A percentile compares a stretch with the other conserved stretches of the same genome.
These are phyloP conservation scores for Pseudomyrmex dendroicus DNA, from an alignment of 1,140 invertebrate genomes.

Conservation along the genomic window DNA sequence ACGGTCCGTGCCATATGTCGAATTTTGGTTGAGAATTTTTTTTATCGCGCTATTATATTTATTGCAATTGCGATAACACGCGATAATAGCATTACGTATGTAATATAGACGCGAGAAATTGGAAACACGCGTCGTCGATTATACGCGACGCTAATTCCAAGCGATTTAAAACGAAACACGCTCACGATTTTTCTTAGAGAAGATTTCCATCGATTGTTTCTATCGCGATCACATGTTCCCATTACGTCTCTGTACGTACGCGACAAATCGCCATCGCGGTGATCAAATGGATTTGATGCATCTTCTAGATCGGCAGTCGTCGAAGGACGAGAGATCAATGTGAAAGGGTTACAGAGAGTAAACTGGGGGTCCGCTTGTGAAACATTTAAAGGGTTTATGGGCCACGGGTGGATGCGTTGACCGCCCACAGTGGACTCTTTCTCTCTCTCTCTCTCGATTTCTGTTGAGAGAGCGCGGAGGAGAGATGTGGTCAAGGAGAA, in stretches of 20 bases:
- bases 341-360: conserved; percentile 61
- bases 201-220: conserved; percentile 8
- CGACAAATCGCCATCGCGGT: conserved; percentile 6
- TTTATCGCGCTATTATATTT: too few species aligned
- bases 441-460: neutral
- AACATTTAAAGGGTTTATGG: conserved; percentile 63
- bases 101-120: neutral
- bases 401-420: conserved; percentile 57
- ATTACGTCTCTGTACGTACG: neutral
- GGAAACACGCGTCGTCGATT: neutral
- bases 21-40: neutral
- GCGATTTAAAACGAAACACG: neutral
- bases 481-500: conserved; percentile 26
- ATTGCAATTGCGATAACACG: neutral
- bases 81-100: too few species aligned
- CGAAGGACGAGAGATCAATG: conserved; percentile 43
- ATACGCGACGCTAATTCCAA: neutral
- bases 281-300: conserved; percentile 38
- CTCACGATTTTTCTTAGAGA: neutral
- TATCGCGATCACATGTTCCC: conserved; percentile 18
- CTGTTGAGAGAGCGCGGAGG: neutral
- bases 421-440: conserved; percentile 52
- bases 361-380: conserved; percentile 53
- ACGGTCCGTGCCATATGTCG: neutral
- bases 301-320: conserved; percentile 38